These are phyloP conservation scores for Semnopithecus entellus DNA, from an alignment of 2,113 vertebrate species.

Conservation along the genomic window DNA sequence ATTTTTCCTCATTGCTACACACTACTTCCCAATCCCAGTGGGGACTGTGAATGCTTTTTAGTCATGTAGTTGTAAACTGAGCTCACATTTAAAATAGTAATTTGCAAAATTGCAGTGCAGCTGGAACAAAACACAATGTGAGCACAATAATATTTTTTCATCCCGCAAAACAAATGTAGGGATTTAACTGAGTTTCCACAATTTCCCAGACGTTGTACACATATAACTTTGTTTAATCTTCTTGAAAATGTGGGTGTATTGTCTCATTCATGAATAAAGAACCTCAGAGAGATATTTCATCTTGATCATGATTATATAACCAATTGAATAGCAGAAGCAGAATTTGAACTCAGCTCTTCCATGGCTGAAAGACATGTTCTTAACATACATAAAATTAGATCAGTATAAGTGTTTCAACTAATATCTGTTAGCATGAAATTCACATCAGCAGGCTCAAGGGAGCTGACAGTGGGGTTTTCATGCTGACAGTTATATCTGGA, in stretches of 20 bases:
- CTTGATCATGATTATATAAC: background rate
- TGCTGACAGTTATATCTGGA: background rate
- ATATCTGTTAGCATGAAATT: background rate
- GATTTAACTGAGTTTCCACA: background rate
- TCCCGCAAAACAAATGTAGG: background rate
- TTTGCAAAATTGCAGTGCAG: conserved; percentile 7
- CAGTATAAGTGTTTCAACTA: background rate
- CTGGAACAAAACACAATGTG: background rate
- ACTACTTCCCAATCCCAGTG: background rate
- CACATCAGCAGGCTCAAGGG: background rate
- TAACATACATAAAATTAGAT: background rate
- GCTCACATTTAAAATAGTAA: background rate
- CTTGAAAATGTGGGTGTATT: background rate
- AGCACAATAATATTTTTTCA: background rate
- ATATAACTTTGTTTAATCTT: background rate
- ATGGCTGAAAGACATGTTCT: background rate
- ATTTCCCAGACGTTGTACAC: background rate
- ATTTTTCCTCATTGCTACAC: background rate
- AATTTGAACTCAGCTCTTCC: background rate
- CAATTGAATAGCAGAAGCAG: background rate
- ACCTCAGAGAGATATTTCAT: background rate
- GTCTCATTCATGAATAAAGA: background rate
- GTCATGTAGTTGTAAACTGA: background rate
- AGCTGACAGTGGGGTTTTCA: background rate
- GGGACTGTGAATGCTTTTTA: background rate